Percentiles rank a stretch among this genome's conserved stretches.
Conservation (phyloP, 2,797 vertebrate genomes). For the Sebastes matsubarae region DNA sequence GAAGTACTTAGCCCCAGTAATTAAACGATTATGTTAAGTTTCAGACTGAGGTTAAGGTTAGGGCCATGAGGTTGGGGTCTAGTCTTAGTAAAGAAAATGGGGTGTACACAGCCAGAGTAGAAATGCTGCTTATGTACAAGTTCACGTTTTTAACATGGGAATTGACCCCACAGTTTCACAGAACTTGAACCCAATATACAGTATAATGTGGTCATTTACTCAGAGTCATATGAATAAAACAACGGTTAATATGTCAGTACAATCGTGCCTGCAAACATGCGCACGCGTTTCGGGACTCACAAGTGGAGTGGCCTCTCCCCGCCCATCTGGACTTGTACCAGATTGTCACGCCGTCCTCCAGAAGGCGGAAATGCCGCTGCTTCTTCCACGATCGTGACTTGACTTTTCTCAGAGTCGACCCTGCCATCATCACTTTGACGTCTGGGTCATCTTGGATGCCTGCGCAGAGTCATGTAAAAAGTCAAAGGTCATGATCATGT, state of each 20-base stretch:
- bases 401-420: conserved; percentile 90
- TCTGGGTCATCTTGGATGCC: conserved; percentile 84
- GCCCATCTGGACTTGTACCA: conserved; percentile 93
- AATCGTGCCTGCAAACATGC: background rate
- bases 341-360: conserved; percentile 92
- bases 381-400: conserved; percentile 94
- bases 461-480: conserved; percentile 51
- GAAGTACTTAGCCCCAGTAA: background rate
- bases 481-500: background rate
- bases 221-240: background rate
- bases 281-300: conserved; percentile 79
- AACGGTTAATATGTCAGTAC: background rate
- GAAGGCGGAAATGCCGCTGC: conserved; percentile 90
- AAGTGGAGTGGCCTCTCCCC: conserved; percentile 88
- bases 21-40: background rate
- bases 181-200: background rate
- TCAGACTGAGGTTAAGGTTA: background rate
- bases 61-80: background rate
- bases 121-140: background rate
- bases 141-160: background rate
- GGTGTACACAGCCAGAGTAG: background rate
- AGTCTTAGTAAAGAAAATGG: background rate
- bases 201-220: background rate
- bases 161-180: background rate
- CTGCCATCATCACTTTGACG: conserved; percentile 88